Percentiles rank a stretch among this genome's conserved stretches.
phyloP scores from a whole-genome alignment of 1,140 invertebrate genomes.

The Sinonovacula constricta region DNA sequence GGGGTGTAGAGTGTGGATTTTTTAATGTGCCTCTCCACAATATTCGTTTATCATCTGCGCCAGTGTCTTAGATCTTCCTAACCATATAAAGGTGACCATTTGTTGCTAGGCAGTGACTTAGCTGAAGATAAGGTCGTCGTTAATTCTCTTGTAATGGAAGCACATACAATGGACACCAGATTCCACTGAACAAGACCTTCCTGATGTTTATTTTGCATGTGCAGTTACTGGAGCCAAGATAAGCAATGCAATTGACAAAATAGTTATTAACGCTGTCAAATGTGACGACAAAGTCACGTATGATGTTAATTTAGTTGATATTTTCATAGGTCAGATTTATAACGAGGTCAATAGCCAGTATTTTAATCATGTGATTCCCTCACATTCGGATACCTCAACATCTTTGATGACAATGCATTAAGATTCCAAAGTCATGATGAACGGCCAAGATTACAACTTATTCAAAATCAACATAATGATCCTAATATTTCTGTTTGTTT shows the following conservation, averaged over 20 bases:
- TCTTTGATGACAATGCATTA: too few relatives aligned
- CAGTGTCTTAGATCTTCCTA: constrained; percentile 42
- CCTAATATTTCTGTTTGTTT: neutral
- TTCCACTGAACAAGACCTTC: neutral
- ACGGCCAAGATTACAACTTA: neutral
- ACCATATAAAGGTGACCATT: constrained; percentile 48
- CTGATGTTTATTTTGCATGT: constrained; percentile 45
- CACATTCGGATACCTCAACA: neutral
- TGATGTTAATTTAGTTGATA: constrained; percentile 5
- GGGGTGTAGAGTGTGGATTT: neutral
- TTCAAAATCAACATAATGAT: neutral
- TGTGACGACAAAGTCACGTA: neutral
- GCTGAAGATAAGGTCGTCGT: constrained; percentile 47
- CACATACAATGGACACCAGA: constrained; percentile 1
- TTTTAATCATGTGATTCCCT: neutral
- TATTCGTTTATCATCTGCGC: constrained; percentile 40
- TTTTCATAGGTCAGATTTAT: neutral
- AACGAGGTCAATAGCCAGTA: neutral
- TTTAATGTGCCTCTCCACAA: constrained; percentile 34
- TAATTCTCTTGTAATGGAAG: constrained; percentile 20
- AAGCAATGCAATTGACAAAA: constrained; percentile 14
- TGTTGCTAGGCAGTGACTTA: constrained; percentile 57
- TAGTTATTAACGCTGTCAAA: neutral
- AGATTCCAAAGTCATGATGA: neutral
- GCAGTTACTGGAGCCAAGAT: constrained; percentile 48